These are phyloP conservation scores for Dolichopus griseipennis DNA, from an alignment of 2,888 invertebrate genomes.

Conservation along the genomic window DNA sequence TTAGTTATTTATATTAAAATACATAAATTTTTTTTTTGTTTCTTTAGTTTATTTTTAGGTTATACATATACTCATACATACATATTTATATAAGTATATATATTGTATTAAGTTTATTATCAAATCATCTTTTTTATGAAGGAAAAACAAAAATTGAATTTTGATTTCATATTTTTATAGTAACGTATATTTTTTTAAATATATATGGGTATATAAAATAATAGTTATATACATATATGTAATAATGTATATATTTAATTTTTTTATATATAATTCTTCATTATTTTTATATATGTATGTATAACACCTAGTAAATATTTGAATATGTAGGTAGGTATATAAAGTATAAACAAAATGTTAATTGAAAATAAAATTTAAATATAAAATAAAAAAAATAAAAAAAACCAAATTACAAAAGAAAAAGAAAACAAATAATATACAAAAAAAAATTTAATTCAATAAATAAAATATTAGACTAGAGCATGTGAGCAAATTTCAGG, in stretches of 20 bases:
- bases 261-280: too few relatives aligned
- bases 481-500: not conserved
- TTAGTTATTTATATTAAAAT: not conserved
- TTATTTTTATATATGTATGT: not conserved
- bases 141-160: not conserved
- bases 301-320: not conserved
- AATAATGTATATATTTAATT: not conserved
- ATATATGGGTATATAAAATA: too few relatives aligned
- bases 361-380: not conserved
- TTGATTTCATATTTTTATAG: too few relatives aligned
- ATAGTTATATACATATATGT: too few relatives aligned
- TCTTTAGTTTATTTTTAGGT: not conserved
- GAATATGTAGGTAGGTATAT: not conserved
- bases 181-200: too few relatives aligned
- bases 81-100: too few relatives aligned
- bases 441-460: not conserved
- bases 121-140: not conserved
- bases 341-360: not conserved
- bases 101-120: not conserved
- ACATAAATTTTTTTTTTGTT: not conserved
- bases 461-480: conserved; percentile 1
- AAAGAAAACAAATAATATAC: not conserved
- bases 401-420: not conserved
- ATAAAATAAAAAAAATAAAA: not conserved
- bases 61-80: too few relatives aligned